Percentiles rank a stretch among this genome's conserved stretches.
Evolutionary conservation across 2,113 vertebrate genomes (phyloP).

Genomic region (Epinephelus fuscoguttatus): DNA sequence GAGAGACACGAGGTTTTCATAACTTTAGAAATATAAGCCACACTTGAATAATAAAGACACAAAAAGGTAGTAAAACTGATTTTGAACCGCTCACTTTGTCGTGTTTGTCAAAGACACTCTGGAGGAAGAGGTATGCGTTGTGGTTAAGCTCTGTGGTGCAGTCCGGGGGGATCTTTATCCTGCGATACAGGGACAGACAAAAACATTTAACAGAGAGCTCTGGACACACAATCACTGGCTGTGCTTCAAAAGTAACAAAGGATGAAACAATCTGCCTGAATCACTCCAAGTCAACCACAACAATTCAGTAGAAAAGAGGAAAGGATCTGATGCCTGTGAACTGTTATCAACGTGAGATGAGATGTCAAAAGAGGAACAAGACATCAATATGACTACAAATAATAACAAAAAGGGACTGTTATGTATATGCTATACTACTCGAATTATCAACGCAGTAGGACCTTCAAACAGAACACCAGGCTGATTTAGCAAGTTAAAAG

Average conservation of each 20-base stretch:
- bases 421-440: background rate
- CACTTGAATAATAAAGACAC: background rate
- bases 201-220: conserved; percentile 3
- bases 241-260: background rate
- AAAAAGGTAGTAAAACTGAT: background rate
- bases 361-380: background rate
- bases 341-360: background rate
- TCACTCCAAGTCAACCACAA: background rate
- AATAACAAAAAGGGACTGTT: background rate
- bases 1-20: background rate
- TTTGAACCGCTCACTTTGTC: conserved; percentile 90
- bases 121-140: conserved; percentile 97
- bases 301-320: background rate
- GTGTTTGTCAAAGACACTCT: conserved; percentile 98
- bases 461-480: background rate
- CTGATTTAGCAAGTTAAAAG: background rate
- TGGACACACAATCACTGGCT: background rate
- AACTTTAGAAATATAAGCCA: too few species aligned
- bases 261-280: background rate
- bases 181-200: conserved; percentile 67
- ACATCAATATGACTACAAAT: background rate
- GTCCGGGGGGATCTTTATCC: conserved; percentile 93
- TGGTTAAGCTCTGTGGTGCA: conserved; percentile 99
- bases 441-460: too few species aligned
- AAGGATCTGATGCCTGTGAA: background rate